Evolutionary conservation across 2,888 invertebrate species (phyloP).

Genomic region (Andrena minutula): DNA sequence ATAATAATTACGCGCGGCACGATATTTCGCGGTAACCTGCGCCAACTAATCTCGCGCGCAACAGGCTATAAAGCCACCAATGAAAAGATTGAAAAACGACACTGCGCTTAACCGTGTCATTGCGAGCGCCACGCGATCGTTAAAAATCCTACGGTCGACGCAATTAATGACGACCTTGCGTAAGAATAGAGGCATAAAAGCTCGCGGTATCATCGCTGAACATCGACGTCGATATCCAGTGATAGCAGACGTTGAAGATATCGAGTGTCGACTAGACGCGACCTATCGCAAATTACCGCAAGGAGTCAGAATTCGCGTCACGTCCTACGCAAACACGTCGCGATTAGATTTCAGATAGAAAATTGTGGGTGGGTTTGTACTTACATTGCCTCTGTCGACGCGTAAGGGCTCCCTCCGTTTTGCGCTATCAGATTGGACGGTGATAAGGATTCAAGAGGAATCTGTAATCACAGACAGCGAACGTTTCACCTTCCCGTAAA

Average conservation of each 20-base stretch:
- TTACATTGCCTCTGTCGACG: slow-evolving; percentile 80
- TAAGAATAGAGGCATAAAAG: neutral
- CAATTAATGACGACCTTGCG: neutral
- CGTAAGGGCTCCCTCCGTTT: slow-evolving; percentile 78
- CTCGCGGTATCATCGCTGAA: neutral
- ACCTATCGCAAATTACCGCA: neutral
- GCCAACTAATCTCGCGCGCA: neutral
- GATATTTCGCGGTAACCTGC: neutral
- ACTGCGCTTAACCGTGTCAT: neutral
- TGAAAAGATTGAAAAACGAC: too few relatives aligned
- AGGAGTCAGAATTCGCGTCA: neutral
- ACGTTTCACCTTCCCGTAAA: neutral
- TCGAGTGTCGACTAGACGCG: neutral
- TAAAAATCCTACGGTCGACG: neutral
- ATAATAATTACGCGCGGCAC: neutral
- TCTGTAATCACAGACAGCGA: slow-evolving; percentile 72
- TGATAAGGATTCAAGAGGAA: slow-evolving; percentile 80
- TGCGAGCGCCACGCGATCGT: neutral
- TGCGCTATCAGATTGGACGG: slow-evolving; percentile 72
- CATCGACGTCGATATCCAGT: neutral
- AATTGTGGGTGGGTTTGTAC: slow-evolving; percentile 51
- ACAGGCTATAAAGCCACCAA: neutral
- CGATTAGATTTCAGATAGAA: neutral
- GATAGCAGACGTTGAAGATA: neutral
- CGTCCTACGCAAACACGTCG: neutral